Evolutionary conservation across 2,888 invertebrate genomes (phyloP).

Genomic region (Tetramorium bicarinatum): DNA sequence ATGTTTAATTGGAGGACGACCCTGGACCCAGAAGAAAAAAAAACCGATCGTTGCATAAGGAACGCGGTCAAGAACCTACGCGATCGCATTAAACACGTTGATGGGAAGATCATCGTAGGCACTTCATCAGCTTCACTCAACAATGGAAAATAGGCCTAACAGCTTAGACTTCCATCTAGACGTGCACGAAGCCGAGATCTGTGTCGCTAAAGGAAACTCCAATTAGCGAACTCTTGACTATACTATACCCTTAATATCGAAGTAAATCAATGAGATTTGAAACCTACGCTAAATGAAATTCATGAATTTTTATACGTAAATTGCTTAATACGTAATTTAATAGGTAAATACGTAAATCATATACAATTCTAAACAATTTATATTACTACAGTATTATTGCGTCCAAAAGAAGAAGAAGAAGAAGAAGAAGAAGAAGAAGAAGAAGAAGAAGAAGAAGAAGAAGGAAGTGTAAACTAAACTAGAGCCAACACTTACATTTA

Average conservation of each 20-base stretch:
- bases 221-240: slow-evolving; percentile 33
- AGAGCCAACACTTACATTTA: background rate
- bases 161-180: slow-evolving; percentile 7
- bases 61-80: slow-evolving; percentile 50
- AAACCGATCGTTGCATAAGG: slow-evolving; percentile 20
- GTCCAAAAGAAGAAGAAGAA: background rate
- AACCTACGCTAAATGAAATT: background rate
- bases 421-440: too few relatives aligned
- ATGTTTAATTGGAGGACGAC: slow-evolving; percentile 39
- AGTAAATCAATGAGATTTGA: background rate
- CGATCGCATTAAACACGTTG: slow-evolving; percentile 19
- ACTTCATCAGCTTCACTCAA: slow-evolving; percentile 4
- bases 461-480: background rate
- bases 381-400: background rate
- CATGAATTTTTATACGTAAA: background rate
- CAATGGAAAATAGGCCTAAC: slow-evolving; percentile 48
- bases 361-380: background rate
- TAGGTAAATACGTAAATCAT: too few relatives aligned
- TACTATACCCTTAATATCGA: background rate
- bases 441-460: too few relatives aligned
- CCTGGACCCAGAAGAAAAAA: slow-evolving; percentile 9
- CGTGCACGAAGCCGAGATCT: slow-evolving; percentile 17
- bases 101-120: slow-evolving; percentile 5
- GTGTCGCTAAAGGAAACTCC: slow-evolving; percentile 14
- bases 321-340: too few relatives aligned